Conservation (phyloP, 30 jellyfish, hydroid and myxozoan genomes). For the Hydractinia symbiolongicarpus region DNA sequence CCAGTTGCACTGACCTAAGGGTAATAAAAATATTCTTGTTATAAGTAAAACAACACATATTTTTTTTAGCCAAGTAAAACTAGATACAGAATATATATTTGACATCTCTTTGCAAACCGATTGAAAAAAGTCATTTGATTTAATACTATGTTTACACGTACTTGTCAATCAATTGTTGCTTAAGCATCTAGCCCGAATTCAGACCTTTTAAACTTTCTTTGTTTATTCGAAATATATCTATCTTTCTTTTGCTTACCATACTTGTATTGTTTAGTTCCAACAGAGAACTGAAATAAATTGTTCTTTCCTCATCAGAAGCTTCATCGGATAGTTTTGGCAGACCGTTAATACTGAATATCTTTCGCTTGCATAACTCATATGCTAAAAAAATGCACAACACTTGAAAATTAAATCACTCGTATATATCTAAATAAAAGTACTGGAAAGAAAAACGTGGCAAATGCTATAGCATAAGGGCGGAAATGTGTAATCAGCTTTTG, state of each 20-base stretch:
- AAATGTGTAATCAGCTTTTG: no score
- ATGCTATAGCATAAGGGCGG: neutral
- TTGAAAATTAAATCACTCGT: neutral
- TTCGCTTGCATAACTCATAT: slow-evolving; percentile 74
- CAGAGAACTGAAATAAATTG: slow-evolving; percentile 59
- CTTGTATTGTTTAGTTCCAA: slow-evolving; percentile 53
- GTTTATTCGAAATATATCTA: no score
- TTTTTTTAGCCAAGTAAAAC: neutral
- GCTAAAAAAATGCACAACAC: slow-evolving; percentile 29
- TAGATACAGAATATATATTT: no score
- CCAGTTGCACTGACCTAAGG: slow-evolving; percentile 86
- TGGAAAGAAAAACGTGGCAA: neutral
- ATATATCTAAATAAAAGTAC: neutral
- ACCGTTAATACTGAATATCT: slow-evolving; percentile 58
- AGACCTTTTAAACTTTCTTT: no score
- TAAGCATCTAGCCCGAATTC: no score
- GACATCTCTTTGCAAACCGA: no score
- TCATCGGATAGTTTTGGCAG: slow-evolving; percentile 70
- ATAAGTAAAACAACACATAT: neutral
- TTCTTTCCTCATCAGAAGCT: slow-evolving; percentile 61
- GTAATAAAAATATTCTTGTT: neutral
- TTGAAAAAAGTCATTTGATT: no score
- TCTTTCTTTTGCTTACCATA: slow-evolving; percentile 45
- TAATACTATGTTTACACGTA: no score
- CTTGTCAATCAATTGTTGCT: no score